Base-by-base conservation (phyloP, 2,113 vertebrate species). In the Alectura lathami region DNA sequence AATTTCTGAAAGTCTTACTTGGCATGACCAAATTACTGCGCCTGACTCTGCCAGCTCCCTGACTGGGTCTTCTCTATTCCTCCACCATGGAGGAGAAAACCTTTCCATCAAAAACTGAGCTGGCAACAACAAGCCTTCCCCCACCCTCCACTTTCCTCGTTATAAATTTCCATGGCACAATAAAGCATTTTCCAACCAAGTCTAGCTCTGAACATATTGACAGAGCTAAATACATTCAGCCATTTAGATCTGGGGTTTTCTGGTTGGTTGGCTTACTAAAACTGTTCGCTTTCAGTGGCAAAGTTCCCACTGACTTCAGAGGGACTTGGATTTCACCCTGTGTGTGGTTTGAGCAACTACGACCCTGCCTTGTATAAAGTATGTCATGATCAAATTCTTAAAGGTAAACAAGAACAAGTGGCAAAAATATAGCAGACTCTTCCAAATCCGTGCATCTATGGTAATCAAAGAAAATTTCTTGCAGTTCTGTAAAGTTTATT, bases 141-240 rank as follows among this genome's bases (percentile, higher is more conserved):
- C 57, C 56, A 83, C 92, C 76, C 83, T 86, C 15, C 42, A 43
- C 26, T 81, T 81, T 34, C 38, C 84, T 82, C 89, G 29, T 94
- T 91, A 81, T 69, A 79, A 79, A 84, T 94, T 97, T 94, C 91
- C 89, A 85, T 92, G 94, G 96, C 86, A 97, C 94, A 95, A 92
- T 87, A 83, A 95, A 89, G 62, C 50, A 80, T 95, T 96, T 96
- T 95, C 94, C 95, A 91, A 47, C 48, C 53, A 75, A 79, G 73
- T 57, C 9, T 53, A 75, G 74, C 3, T 30, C 91, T 91, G 81
- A 92, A 42, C 48, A 17, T 23, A 79, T 69, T 76, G 83, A 92
- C 80, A 91, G 80, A 86, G 60, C 83, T 95, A 66, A 93, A 88
- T 75, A 83, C 7, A 26, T 63, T 12, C 40, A 93, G 74, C 66